Percentiles rank a stretch among this genome's conserved stretches.
Conservation (phyloP, 2,113 vertebrate genomes). For the Nannospalax galili region DNA sequence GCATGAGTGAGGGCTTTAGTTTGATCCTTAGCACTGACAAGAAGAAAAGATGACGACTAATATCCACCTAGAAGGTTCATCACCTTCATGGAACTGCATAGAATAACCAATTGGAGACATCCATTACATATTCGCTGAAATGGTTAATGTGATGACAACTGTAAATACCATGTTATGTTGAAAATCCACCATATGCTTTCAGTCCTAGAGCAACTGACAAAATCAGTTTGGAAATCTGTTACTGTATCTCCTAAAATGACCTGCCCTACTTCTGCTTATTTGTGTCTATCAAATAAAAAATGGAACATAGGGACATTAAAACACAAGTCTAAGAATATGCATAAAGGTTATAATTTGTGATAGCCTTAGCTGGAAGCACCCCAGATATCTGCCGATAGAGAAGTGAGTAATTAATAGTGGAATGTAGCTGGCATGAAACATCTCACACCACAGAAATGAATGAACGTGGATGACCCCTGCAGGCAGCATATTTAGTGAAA, state of each 20-base stretch:
- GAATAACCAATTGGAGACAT: not conserved
- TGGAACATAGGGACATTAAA: not conserved
- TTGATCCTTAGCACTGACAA: not conserved
- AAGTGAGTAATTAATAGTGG: not conserved
- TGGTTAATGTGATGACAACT: not conserved
- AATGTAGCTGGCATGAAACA: not conserved
- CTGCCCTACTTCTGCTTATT: not conserved
- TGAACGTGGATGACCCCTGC: not conserved
- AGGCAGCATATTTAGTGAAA: too few relatives aligned
- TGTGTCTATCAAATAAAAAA: not conserved
- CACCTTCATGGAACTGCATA: not conserved
- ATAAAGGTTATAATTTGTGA: not conserved
- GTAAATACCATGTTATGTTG: not conserved
- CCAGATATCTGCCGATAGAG: not conserved
- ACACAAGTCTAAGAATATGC: not conserved
- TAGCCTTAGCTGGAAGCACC: not conserved
- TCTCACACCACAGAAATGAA: not conserved
- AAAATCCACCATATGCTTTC: not conserved
- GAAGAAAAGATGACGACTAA: not conserved
- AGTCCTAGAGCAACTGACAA: not conserved
- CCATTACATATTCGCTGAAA: not conserved
- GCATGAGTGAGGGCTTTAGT: not conserved
- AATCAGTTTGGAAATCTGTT: not conserved
- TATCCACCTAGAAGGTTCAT: not conserved
- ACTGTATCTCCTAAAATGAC: not conserved